phyloP scores from a whole-genome alignment of 2,888 invertebrate species.

The Lutraria lutraria region DNA sequence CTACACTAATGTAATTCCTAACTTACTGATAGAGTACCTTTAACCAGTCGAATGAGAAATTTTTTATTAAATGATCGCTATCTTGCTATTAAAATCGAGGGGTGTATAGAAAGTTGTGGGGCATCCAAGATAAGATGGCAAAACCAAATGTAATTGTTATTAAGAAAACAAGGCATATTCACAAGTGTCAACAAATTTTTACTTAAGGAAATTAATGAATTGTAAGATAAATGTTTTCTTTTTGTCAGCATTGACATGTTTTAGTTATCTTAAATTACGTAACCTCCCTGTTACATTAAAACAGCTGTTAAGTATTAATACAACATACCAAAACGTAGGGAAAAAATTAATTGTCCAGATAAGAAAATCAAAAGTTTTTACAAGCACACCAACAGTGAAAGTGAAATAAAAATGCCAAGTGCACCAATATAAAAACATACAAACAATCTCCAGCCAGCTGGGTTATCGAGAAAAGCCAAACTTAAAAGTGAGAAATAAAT shows the following conservation, averaged over 20 bases:
- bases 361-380: constrained; percentile 17
- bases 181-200: constrained; percentile 14
- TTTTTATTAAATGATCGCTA: constrained; percentile 62
- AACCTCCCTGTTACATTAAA: neutral
- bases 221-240: constrained; percentile 20
- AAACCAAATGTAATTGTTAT: neutral
- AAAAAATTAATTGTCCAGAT: constrained; percentile 19
- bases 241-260: constrained; percentile 19
- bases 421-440: constrained; percentile 14
- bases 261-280: constrained; percentile 17
- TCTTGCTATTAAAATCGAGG: constrained; percentile 55
- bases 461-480: neutral
- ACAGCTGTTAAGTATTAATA: constrained; percentile 16
- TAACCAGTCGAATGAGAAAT: constrained; percentile 51
- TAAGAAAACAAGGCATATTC: constrained; percentile 13
- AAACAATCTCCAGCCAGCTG: constrained; percentile 1
- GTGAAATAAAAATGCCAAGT: neutral
- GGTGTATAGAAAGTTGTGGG: constrained; percentile 44
- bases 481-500: constrained; percentile 4
- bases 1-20: constrained; percentile 30
- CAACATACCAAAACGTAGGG: neutral
- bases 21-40: constrained; percentile 29
- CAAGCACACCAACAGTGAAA: constrained; percentile 3
- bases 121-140: constrained; percentile 10
- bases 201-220: constrained; percentile 17